Conservation (phyloP, 2,113 vertebrate species). For the Sapajus apella region DNA sequence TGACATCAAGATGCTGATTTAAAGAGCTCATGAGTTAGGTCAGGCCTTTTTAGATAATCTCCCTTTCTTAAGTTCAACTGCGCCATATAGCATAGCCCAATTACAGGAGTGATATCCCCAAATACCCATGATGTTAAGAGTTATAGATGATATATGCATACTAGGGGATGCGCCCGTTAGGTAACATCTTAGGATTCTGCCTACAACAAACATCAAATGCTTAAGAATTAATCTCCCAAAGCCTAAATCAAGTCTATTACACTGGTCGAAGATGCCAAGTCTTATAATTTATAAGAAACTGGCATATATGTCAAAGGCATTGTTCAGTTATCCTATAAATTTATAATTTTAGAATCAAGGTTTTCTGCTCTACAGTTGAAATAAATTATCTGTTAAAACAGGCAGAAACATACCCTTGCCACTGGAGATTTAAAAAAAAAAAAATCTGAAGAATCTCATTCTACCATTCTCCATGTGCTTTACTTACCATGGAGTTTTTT, state of each 20-base stretch:
- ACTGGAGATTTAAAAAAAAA: not conserved
- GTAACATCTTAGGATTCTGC: not conserved
- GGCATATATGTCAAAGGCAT: not conserved
- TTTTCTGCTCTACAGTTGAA: not conserved
- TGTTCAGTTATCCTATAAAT: not conserved
- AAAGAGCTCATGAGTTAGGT: not conserved
- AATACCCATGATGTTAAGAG: not conserved
- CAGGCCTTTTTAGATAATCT: not conserved
- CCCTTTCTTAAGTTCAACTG: not conserved
- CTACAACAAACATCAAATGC: not conserved
- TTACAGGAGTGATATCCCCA: not conserved
- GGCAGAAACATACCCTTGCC: not conserved
- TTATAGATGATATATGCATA: accelerated
- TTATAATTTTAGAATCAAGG: not conserved
- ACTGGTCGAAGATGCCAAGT: not conserved
- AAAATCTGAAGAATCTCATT: not conserved
- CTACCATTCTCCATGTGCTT: not conserved
- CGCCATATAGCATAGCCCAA: not conserved
- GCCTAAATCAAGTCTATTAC: not conserved
- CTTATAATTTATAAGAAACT: not conserved
- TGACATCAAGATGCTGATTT: not conserved
- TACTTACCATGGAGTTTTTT: not conserved
- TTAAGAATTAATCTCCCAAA: not conserved
- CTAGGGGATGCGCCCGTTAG: not conserved
- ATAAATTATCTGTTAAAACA: not conserved